Base-by-base conservation (phyloP, 1,140 invertebrate genomes). In the Eriosoma lanigerum region DNA sequence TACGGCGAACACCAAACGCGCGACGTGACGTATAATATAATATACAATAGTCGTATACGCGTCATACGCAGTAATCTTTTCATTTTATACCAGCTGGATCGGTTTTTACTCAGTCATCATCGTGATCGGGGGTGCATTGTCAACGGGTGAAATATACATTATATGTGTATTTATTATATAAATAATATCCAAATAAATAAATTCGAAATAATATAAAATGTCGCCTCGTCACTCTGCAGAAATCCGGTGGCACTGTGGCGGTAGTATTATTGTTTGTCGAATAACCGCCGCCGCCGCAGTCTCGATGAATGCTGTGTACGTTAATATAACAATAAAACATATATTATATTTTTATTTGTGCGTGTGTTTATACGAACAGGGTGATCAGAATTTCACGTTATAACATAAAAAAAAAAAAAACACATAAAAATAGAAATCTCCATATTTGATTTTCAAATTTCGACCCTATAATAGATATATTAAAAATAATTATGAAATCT, bases 201-300 rank as follows among this genome's bases (percentile, higher is more conserved):
- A 72, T 38, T 50, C 48, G 26, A 50, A 72, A 72, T 38, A 52
- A 72, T 72, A 38, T 38, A 72, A 62, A 78, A 78, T 62, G 56
- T 78, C 38, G 75, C 75, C 56, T 62, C 38, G 75, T 78, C 75
- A 62, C n/a, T 38, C 75, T 19, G 54, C 75, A 78, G 54, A 78
- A 78, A 60, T 78, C 75, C 54, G 21, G 56, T 29, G 56, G 72
- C 62, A n/a, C 8, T 38, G n/a, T n/a, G n/a, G 44, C 66, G 17
- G 68, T 26, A n/a, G 38, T 76, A 76, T 78, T 62, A 60, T 46
- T 46, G 73, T 76, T 60, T 58, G 52, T 54, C 54, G 52, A 68
- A 68, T 38, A 68, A 72, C 68, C 15, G 17, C 68, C 46, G 46
- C 68, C 15, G 17, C 68, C 46, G 46, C 8, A 26, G 38, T 46